Evolutionary conservation across 2,888 invertebrate species (phyloP).

Genomic region (Rhamphomyia laevipes): DNA sequence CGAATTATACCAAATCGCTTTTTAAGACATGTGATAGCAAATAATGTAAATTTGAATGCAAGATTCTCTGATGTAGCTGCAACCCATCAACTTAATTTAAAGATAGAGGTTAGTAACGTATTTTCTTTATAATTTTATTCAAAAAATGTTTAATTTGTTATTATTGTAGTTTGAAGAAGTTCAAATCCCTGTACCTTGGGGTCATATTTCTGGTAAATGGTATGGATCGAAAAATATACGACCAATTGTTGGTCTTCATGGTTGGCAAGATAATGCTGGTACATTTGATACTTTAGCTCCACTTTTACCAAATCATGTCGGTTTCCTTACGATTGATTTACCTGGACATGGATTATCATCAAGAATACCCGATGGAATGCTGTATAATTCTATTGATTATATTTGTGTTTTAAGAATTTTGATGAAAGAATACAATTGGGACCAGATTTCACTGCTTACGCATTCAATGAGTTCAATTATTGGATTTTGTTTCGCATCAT

Average conservation of each 20-base stretch:
- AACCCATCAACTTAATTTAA: no score
- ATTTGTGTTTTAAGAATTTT: slow-evolving; percentile 42
- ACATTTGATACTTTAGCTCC: slow-evolving; percentile 61
- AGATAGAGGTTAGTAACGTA: no score
- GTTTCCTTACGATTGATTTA: slow-evolving; percentile 50
- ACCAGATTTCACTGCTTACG: slow-evolving; percentile 51
- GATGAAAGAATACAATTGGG: slow-evolving; percentile 54
- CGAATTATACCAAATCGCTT: no score
- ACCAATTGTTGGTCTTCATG: slow-evolving; percentile 62
- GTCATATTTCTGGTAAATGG: slow-evolving; percentile 54
- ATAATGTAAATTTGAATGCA: no score
- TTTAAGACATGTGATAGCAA: no score
- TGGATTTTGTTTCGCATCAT: slow-evolving; percentile 46
- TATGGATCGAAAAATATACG: slow-evolving; percentile 53
- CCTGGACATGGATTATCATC: slow-evolving; percentile 63
- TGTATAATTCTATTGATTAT: slow-evolving; percentile 38
- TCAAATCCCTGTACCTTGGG: slow-evolving; percentile 56
- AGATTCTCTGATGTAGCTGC: no score
- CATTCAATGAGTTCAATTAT: slow-evolving; percentile 59
- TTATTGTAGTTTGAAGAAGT: slow-evolving; percentile 45
- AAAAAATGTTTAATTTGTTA: not conserved
- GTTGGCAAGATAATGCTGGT: slow-evolving; percentile 67
- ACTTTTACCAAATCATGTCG: slow-evolving; percentile 39
- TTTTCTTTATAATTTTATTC: no score
- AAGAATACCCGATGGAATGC: slow-evolving; percentile 49